Evolutionary conservation across 2,797 vertebrate genomes (phyloP), one percentile per base, ranked within the genome.

Genomic region (Microhierax caerulescens): DNA sequence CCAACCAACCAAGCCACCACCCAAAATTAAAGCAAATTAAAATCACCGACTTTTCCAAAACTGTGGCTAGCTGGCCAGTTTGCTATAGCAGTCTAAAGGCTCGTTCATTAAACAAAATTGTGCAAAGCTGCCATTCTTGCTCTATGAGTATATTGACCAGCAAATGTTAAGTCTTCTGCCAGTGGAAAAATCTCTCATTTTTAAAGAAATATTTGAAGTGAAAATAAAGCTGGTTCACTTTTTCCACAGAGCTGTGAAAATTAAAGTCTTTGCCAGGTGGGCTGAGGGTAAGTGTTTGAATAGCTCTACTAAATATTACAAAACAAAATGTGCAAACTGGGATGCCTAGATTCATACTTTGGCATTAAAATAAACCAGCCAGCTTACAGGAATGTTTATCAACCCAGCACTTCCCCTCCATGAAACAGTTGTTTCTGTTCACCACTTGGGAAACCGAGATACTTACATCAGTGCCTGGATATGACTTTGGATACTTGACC

Each of bases 181-280:
- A 89, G 90, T 85, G 94, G 94, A 97, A 97, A 96, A 95, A 78
- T 77, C 13, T 72, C 79, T 73, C 37, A 39, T 85, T 93, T 97
- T 94, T 94, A 11, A 65, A 88, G 51, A 90, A 79, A 90, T 48
- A 88, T 82, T 70, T 93, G 69, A 95, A 82, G 39, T 37, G 67
- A 94, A 94, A 96, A 94, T 74, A 95, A 95, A 94, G 70, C 63
- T 87, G 41, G 23, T 74, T 94, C 90, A 92, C 13, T 95, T 96
- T 95, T 97, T 95, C 95, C 94, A 91, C 4, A 90, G 64, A 97
- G 83, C 90, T 93, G 93, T 95, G 95, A 96, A 97, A 97, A 88
- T 39, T 3, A 54, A 93, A 80, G 14, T 76, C 63, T 86, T 85
- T 97, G 95, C 95, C 96, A 97, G 95, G 96, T 95, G 34, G 91